Evolutionary conservation across 2,797 vertebrate genomes (phyloP), one percentile per base, ranked within the genome.

Genomic region (Anguilla marmorata): DNA sequence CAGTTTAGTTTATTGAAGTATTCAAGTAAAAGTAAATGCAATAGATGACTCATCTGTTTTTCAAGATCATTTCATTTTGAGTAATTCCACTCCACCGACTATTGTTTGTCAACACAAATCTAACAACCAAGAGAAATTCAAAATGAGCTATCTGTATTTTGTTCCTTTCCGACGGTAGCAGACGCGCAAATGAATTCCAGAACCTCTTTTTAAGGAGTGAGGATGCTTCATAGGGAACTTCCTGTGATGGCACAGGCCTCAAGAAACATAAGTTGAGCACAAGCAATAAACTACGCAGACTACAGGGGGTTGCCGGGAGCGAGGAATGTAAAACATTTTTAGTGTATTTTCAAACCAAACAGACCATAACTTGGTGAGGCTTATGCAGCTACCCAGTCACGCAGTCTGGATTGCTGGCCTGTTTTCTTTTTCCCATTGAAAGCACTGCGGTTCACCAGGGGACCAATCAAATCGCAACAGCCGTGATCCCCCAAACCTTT

Each of bases 321-420:
- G 5, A 82, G 79, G 79, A 82, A 82, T 82, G 79, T 82, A 7
- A 82, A 82, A n/a, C 79, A 82, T 82, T 82, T 82, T 21, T 24
- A 82, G 79, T 48, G 45, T 82, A 82, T 82, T 82, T 82, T 82
- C 79, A 82, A 82, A 82, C 79, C 45, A 82, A 82, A 82, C 79
- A 82, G 8, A 2, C 79, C 1, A 50, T 48, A 82, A 82, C 50
- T 82, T 24, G 45, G 79, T 12, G 19, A 82, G 41, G 41, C 79
- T 48, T 24, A 82, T 24, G 21, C 45, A 48, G 37, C 33, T 3
- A 48, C 79, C 79, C 11, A 24, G 79, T 82, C 79, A 82, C 79
- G 19, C 79, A 82, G 37, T 80, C 76, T 30, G 76, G 41, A n/a
- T n/a, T 3, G 45, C 79, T 50, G 41, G 41, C 41, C 41, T 82